Conservation (phyloP, 2,888 invertebrate genomes). For the Pheosia gnoma region DNA sequence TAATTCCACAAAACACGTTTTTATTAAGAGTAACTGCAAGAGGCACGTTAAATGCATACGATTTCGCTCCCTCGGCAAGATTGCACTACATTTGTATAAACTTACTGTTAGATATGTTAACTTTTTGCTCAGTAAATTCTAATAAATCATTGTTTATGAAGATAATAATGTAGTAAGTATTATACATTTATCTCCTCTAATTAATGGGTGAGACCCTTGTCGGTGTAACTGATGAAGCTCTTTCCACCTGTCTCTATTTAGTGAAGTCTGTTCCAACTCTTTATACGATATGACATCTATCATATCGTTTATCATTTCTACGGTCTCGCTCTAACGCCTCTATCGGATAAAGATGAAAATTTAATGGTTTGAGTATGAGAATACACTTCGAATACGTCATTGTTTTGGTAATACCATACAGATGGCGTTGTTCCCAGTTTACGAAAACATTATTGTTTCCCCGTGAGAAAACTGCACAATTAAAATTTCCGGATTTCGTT, state of each 20-base stretch:
- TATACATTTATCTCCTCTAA: no score
- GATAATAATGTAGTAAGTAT: no score
- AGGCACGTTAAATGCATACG: not conserved
- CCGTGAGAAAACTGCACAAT: not conserved
- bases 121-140: no score
- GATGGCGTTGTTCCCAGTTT: conserved; percentile 22
- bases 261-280: no score
- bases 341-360: conserved; percentile 7
- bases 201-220: no score
- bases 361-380: conserved; percentile 4
- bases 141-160: no score
- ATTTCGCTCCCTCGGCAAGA: not conserved
- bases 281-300: no score
- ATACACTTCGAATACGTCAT: conserved; percentile 2
- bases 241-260: no score
- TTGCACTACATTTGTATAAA: not conserved
- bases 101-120: not conserved
- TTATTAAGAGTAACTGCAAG: not conserved
- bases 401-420: conserved; percentile 15
- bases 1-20: conserved; percentile 1
- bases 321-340: conserved; percentile 22
- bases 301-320: not conserved
- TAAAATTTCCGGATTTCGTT: not conserved
- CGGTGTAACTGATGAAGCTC: no score
- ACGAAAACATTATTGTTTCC: not conserved